phyloP scores from a whole-genome alignment of 1,140 invertebrate species.

The Neodiprion fabricii region DNA sequence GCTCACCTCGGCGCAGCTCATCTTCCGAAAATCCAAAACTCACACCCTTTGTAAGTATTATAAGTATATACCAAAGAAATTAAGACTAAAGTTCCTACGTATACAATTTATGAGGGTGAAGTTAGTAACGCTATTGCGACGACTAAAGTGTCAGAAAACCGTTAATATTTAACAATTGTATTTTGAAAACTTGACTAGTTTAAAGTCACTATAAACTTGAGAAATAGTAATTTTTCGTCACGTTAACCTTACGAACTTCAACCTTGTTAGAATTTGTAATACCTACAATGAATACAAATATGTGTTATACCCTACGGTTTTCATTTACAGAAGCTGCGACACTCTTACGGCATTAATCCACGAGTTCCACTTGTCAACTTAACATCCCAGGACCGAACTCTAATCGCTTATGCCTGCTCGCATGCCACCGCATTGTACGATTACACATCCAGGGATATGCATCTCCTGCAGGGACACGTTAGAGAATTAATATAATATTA shows the following conservation, averaged over 20 bases:
- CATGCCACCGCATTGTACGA: slow-evolving; percentile 64
- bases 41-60: not conserved
- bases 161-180: too few relatives aligned
- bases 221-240: too few relatives aligned
- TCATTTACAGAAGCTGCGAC: slow-evolving; percentile 55
- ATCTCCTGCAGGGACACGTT: slow-evolving; percentile 67
- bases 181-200: too few relatives aligned
- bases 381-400: slow-evolving; percentile 49
- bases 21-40: not conserved
- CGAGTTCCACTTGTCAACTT: slow-evolving; percentile 63
- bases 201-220: too few relatives aligned
- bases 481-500: slow-evolving; percentile 29
- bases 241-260: too few relatives aligned
- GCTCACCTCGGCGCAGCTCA: not conserved
- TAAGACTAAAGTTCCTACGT: too few relatives aligned
- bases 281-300: slow-evolving; percentile 20
- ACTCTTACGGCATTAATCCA: slow-evolving; percentile 65
- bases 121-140: too few relatives aligned
- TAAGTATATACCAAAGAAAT: too few relatives aligned
- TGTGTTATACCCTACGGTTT: not conserved
- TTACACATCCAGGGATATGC: slow-evolving; percentile 59
- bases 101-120: too few relatives aligned
- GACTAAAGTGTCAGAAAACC: too few relatives aligned
- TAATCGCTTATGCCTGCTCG: slow-evolving; percentile 62
- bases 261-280: too few relatives aligned